phyloP scores from a whole-genome alignment of 2,797 vertebrate species.

The Vultur gryphus region DNA sequence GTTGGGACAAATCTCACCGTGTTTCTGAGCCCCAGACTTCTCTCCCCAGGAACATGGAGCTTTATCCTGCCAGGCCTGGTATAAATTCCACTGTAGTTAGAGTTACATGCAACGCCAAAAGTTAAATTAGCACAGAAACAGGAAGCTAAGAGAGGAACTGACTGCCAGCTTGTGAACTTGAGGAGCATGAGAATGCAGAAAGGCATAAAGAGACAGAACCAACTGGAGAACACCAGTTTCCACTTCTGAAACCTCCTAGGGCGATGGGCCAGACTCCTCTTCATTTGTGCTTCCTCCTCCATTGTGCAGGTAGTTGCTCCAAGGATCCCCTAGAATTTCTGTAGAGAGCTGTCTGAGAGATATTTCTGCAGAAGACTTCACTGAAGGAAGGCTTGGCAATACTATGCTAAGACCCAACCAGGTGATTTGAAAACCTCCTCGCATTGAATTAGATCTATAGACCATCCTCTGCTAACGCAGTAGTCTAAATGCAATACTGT shows the following conservation, averaged over 20 bases:
- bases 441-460: not conserved
- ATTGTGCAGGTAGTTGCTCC: not conserved
- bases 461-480: not conserved
- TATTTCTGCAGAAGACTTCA: not conserved
- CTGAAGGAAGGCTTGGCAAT: not conserved
- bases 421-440: not conserved
- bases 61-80: not conserved
- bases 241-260: not conserved
- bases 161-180: not conserved
- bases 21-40: not conserved
- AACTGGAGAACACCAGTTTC: not conserved
- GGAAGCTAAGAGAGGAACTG: not conserved
- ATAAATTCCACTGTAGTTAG: not conserved
- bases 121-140: not conserved
- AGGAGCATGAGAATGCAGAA: not conserved
- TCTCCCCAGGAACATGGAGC: not conserved
- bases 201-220: not conserved
- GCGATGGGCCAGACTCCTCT: not conserved
- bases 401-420: not conserved
- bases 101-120: rapidly evolving
- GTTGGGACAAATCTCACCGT: not conserved
- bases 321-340: not conserved
- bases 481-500: rapidly evolving
- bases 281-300: not conserved
- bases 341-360: not conserved